Base-by-base conservation (phyloP, 2,113 vertebrate genomes). In the Gulo gulo region DNA sequence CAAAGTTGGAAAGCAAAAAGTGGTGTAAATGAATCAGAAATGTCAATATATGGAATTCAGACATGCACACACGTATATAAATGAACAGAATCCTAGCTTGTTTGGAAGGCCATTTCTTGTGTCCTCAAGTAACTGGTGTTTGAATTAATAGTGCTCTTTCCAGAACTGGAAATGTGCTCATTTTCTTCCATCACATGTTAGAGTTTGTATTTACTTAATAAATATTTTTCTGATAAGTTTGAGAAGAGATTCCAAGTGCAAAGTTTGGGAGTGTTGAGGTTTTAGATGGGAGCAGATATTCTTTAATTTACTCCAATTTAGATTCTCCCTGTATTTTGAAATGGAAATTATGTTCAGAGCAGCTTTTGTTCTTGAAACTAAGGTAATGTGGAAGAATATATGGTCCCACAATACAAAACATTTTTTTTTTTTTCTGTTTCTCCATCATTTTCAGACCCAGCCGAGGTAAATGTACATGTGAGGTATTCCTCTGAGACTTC, bases 131-230 rank as follows among this genome's bases (percentile, higher is more conserved):
- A 73, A 79, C 59, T 61, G 65, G n/a, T 42, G n/a, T 95, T 81
- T 79, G 71, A 67, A 92, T 81, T 78, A 73, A 71, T 16, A 36
- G 52, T 13, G 39, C n/a, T 89, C 31, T 57, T 91, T 89, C 67
- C 55, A 21, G 31, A 95, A 89, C 92, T 80, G 23, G 61, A 90
- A 74, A 69, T 36, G 47, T 18, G 69, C 50, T 90, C 69, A 34
- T 95, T 92, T 97, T 87, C 50, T 34, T 92, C 80, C 4, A 1
- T 92, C 87, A 81, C 15, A 3, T 83, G 92, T 36, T 59, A 67
- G 39, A 79, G 50, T 90, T 92, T 95, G 21, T 95, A 83, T 89
- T 98, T 83, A 89, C 87, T 91, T 95, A 36, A 91, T 93, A 92
- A 65, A 91, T 59, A 63, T 45, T 88, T 91, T 88, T 73, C 31